phyloP scores from a whole-genome alignment of 2,888 invertebrate species.

The Leptopilina myrica region DNA sequence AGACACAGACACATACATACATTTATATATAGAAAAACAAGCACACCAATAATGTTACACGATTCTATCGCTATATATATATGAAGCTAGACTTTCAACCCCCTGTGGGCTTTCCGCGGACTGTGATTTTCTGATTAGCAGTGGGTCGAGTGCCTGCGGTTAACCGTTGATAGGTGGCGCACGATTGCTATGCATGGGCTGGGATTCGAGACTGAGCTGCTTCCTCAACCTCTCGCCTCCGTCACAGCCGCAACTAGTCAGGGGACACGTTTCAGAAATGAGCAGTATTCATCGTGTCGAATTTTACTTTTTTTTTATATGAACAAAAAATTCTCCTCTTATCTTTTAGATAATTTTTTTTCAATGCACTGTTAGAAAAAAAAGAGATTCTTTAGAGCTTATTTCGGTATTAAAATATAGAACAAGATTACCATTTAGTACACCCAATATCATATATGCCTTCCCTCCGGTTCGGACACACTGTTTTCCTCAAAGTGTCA shows the following conservation, averaged over 20 bases:
- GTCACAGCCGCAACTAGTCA: conserved; percentile 23
- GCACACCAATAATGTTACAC: not conserved
- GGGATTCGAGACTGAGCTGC: conserved; percentile 71
- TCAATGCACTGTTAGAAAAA: too few relatives aligned
- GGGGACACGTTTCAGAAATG: not conserved
- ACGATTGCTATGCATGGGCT: conserved; percentile 76
- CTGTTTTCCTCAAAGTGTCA: too few relatives aligned
- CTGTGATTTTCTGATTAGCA: conserved; percentile 76
- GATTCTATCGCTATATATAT: not conserved
- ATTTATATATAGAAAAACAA: conserved; percentile 17
- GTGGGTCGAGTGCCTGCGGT: conserved; percentile 75
- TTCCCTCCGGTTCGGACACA: too few relatives aligned
- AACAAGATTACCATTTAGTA: too few relatives aligned
- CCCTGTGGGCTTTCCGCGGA: conserved; percentile 72
- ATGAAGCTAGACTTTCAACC: conserved; percentile 40
- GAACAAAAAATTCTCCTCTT: too few relatives aligned
- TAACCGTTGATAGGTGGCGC: conserved; percentile 75
- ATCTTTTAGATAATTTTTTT: too few relatives aligned
- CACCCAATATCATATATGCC: too few relatives aligned
- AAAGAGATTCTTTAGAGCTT: too few relatives aligned
- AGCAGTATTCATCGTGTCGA: not conserved
- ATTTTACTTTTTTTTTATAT: not conserved
- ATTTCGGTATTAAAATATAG: too few relatives aligned
- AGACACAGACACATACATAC: too few relatives aligned
- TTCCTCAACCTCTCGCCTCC: conserved; percentile 54